Percentiles rank a stretch among this genome's conserved stretches.
Evolutionary conservation across 2,888 invertebrate genomes (phyloP).

Genomic region (Drosophila mulleri): DNA sequence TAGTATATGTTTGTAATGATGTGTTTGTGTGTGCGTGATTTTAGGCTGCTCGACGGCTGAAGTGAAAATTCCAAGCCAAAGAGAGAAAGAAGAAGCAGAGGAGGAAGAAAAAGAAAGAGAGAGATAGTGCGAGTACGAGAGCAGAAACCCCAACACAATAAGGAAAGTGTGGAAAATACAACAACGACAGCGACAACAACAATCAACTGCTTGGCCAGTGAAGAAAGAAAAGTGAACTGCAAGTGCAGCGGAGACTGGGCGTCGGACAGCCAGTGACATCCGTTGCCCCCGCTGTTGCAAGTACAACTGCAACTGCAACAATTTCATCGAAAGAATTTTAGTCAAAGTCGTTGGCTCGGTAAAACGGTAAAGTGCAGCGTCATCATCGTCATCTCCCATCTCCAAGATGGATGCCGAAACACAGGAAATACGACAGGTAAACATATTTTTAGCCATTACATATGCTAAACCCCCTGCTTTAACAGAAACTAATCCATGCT

Average conservation of each 20-base stretch:
- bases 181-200: conserved; percentile 36
- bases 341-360: conserved; percentile 11
- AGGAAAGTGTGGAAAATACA: conserved; percentile 61
- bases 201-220: conserved; percentile 54
- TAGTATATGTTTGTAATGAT: conserved; percentile 30
- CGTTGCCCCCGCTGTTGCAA: conserved; percentile 23
- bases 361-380: conserved; percentile 45
- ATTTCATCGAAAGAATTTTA: conserved; percentile 40
- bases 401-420: conserved; percentile 83
- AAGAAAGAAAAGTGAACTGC: conserved; percentile 71
- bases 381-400: conserved; percentile 39
- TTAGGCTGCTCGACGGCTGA: conserved; percentile 69
- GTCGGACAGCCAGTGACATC: conserved; percentile 73
- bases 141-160: conserved; percentile 51
- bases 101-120: conserved; percentile 1
- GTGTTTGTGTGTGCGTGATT: conserved; percentile 53
- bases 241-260: conserved; percentile 73
- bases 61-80: conserved; percentile 72
- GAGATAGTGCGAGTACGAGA: conserved; percentile 7
- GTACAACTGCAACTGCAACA: conserved; percentile 22
- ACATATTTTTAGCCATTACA: conserved; percentile 54
- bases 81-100: conserved; percentile 13
- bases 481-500: conserved; percentile 8
- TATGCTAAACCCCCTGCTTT: conserved; percentile 12
- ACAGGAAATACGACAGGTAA: conserved; percentile 85